Evolutionary conservation across 2,888 invertebrate genomes (phyloP).

Genomic region (Empis stercorea): DNA sequence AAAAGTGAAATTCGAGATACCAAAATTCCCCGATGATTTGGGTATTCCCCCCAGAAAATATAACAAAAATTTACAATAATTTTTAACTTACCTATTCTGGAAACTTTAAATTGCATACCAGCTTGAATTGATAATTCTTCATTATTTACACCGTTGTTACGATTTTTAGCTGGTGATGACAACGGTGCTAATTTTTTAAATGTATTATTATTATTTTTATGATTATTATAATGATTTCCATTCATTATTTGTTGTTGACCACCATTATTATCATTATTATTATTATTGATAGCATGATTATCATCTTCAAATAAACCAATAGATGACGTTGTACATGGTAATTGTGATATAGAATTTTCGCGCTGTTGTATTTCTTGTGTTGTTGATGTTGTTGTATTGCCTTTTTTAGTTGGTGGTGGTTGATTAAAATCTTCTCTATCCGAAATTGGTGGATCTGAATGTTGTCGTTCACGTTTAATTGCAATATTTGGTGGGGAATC

Average conservation of each 20-base stretch:
- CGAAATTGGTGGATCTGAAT: too few relatives aligned
- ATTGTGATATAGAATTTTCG: not conserved
- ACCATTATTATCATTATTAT: constrained; percentile 11
- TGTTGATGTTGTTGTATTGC: constrained; percentile 3
- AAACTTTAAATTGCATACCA: constrained; percentile 60
- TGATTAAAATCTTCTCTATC: not conserved
- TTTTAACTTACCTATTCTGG: constrained; percentile 71
- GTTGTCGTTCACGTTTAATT: constrained; percentile 40
- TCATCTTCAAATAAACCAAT: not conserved
- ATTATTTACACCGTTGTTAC: constrained; percentile 5
- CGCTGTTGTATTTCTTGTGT: constrained; percentile 1
- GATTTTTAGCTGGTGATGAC: constrained; percentile 10
- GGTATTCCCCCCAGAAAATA: too few relatives aligned
- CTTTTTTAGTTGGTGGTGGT: constrained; percentile 5
- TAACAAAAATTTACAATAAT: too few relatives aligned
- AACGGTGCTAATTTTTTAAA: constrained; percentile 18
- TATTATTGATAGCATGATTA: constrained; percentile 10
- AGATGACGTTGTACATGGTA: not conserved
- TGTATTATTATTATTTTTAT: constrained; percentile 6
- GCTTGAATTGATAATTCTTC: constrained; percentile 18
- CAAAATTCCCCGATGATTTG: too few relatives aligned
- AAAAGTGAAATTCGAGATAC: too few relatives aligned
- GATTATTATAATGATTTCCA: constrained; percentile 10
- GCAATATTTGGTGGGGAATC: constrained; percentile 44
- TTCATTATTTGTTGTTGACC: constrained; percentile 13